A percentile compares a stretch with the other conserved stretches of the same genome.
Conservation (phyloP, 2,113 vertebrate genomes). For the Nycticryphes semicollaris region DNA sequence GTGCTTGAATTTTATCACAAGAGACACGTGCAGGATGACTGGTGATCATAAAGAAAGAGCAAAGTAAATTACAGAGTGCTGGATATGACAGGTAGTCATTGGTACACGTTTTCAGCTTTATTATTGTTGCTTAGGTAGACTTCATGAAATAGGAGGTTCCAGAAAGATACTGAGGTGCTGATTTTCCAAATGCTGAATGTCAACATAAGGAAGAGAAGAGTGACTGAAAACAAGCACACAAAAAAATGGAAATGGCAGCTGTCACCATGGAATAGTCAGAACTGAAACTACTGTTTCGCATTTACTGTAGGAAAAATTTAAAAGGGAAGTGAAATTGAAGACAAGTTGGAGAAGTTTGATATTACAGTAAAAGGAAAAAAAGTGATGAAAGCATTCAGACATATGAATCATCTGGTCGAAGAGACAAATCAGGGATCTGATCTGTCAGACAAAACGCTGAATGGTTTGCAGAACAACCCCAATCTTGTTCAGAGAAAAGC, state of each 20-base stretch:
- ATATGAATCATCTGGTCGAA: not conserved
- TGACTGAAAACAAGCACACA: not conserved
- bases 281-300: not conserved
- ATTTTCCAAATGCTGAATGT: not conserved
- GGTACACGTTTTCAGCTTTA: not conserved
- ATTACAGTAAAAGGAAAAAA: not conserved
- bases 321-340: not conserved
- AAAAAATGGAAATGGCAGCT: not conserved
- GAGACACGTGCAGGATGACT: not conserved
- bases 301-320: not conserved
- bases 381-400: not conserved
- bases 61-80: not conserved
- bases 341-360: not conserved
- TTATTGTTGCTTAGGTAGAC: not conserved
- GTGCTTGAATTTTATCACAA: not conserved
- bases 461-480: not conserved
- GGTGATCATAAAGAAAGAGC: not conserved
- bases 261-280: not conserved
- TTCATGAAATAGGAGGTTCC: not conserved
- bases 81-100: not conserved
- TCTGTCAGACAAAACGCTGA: not conserved
- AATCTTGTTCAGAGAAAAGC: not conserved
- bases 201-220: not conserved
- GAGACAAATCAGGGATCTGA: not conserved
- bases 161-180: not conserved